Evolutionary conservation across 2,113 vertebrate genomes (phyloP).

Genomic region (Eonycteris spelaea): DNA sequence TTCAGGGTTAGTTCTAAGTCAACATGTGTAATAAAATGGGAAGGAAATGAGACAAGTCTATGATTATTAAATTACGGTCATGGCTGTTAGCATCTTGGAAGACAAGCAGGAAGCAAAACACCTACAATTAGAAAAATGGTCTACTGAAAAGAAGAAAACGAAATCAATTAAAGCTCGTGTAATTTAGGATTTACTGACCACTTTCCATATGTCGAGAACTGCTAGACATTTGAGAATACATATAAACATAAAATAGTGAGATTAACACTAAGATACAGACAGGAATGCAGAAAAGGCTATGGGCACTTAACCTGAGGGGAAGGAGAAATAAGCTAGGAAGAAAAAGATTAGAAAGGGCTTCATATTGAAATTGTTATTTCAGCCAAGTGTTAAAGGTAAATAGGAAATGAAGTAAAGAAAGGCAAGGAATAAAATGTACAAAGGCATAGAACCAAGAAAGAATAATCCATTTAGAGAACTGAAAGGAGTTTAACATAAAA

Average conservation of each 20-base stretch:
- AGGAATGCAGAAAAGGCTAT: neutral
- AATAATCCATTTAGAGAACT: neutral
- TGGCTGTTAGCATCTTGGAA: neutral
- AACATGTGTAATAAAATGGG: neutral
- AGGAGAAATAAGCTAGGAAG: neutral
- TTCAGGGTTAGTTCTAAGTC: constrained; percentile 1
- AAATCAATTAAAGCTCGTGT: neutral
- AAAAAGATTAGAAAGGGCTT: neutral
- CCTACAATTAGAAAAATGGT: neutral
- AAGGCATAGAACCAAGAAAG: neutral
- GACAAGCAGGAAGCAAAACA: constrained; percentile 1
- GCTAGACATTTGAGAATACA: neutral
- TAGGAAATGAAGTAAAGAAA: constrained; percentile 2
- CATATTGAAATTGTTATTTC: neutral
- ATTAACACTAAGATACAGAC: neutral
- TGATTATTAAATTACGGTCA: neutral
- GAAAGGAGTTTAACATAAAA: neutral
- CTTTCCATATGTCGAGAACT: neutral
- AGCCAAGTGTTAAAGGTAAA: neutral
- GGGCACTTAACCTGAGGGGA: neutral
- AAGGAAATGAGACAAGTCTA: neutral
- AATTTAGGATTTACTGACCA: constrained; percentile 27
- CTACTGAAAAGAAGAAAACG: neutral
- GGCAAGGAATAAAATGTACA: neutral
- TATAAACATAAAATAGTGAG: neutral